Base-by-base conservation (phyloP, 2,888 invertebrate genomes). In the Thumatha senex region DNA sequence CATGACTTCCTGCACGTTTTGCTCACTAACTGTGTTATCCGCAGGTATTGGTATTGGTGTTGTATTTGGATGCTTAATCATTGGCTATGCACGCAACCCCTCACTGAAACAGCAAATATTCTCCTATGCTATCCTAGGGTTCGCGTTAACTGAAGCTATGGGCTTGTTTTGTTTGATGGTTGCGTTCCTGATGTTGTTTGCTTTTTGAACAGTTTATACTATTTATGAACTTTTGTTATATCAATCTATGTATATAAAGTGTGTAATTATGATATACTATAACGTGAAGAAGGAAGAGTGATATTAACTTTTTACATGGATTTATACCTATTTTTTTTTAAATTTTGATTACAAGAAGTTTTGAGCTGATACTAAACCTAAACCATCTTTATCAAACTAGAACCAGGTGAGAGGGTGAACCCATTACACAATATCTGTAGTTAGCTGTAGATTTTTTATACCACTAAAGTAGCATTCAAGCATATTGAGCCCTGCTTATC, bases 81-180 rank as follows among this genome's bases (percentile, higher is more conserved):
- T 99, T 80, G 98, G 98, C 83, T 98, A 98, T 93, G 96, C 99
- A 86, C 96, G 96, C 89, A 99, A 99, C 89, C 99, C 99, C 76
- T 97, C 98, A 70, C 92, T 99, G 82, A 99, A 99, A 93, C 98
- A 98, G 87, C 98, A 99, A 93, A 94, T 99, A 78, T 99, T 99
- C 93, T 97, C 97, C 72, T 99, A 99, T 90, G 98, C 99, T 80
- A 97, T 99, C 86, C 93, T 99, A 83, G 99, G 98, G 77, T 99
- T 99, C 92, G 99, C 99, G 78, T 93, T 99, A 67, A 97, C 98
- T 67, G 99, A 99, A 94, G 99, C 99, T 76, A 98, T 99, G 98
- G 99, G 98, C 82, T 95, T 99, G 61, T 99, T 99, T 94, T 98
- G 98, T 94, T 93, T 99, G 80, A 98, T 99, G 98, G 98, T 99